Conservation (phyloP, 2,113 vertebrate species). For the Synodontis membranacea region DNA sequence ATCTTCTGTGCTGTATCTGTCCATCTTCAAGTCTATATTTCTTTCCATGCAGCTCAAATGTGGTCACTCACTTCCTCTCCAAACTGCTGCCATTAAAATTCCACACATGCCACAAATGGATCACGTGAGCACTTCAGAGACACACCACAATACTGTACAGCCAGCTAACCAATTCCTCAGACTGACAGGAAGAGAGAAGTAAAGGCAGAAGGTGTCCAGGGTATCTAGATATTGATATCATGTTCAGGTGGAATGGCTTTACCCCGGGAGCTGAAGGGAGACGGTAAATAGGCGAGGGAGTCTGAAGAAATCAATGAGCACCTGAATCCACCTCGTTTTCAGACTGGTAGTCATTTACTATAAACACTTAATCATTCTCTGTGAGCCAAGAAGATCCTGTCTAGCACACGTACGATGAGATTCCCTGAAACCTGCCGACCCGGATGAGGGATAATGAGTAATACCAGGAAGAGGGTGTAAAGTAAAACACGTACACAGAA, state of each 20-base stretch:
- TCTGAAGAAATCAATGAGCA: slow-evolving; percentile 62
- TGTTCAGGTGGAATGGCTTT: slow-evolving; percentile 47
- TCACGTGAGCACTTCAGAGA: slow-evolving; percentile 7
- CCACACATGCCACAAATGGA: neutral
- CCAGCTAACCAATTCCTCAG: slow-evolving; percentile 12
- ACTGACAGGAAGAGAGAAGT: neutral
- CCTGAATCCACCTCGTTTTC: slow-evolving; percentile 57
- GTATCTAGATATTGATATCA: slow-evolving; percentile 50
- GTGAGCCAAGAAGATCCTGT: slow-evolving; percentile 25
- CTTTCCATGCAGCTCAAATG: neutral
- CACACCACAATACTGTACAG: neutral
- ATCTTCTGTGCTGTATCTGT: neutral
- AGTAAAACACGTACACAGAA: neutral
- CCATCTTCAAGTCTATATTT: neutral
- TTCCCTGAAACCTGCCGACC: neutral
- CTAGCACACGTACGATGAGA: slow-evolving; percentile 7
- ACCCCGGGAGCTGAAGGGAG: slow-evolving; percentile 57
- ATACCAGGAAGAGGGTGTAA: neutral
- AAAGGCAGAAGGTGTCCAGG: neutral
- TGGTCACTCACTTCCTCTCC: slow-evolving; percentile 34
- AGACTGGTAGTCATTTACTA: slow-evolving; percentile 52
- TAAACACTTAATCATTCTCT: slow-evolving; percentile 40
- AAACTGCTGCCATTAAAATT: slow-evolving; percentile 29
- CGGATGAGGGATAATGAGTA: neutral
- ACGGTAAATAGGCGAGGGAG: slow-evolving; percentile 58